phyloP scores from a whole-genome alignment of 2,113 vertebrate species.

The Fukomys damarensis region DNA sequence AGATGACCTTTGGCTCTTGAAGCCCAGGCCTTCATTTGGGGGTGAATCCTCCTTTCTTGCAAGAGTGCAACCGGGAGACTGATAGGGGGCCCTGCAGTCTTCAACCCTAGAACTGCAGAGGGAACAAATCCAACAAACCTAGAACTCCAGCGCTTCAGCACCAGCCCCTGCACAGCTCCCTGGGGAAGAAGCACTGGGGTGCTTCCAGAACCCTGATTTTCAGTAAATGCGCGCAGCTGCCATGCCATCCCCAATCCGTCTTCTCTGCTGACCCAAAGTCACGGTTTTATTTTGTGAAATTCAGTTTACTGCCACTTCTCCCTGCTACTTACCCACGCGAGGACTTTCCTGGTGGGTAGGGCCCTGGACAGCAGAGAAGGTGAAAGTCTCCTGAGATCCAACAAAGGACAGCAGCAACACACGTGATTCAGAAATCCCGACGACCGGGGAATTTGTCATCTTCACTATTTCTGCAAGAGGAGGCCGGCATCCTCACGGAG shows the following conservation, averaged over 20 bases:
- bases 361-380: neutral
- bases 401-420: neutral
- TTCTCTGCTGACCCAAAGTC: neutral
- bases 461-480: constrained; percentile 76
- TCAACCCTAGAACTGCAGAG: neutral
- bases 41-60: neutral
- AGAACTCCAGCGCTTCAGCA: neutral
- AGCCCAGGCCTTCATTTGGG: neutral
- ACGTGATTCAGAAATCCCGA: constrained; percentile 44
- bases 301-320: neutral
- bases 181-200: neutral
- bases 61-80: neutral
- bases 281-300: neutral
- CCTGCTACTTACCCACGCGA: neutral
- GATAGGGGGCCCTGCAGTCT: neutral
- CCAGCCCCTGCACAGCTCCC: neutral
- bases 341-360: neutral
- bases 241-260: neutral
- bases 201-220: neutral
- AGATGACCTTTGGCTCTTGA: constrained; percentile 13
- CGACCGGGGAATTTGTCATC: constrained; percentile 62
- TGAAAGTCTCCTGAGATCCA: constrained; percentile 77
- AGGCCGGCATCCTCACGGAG: neutral
- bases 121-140: neutral
- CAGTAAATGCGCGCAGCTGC: neutral